Evolutionary conservation across 2,113 vertebrate genomes (phyloP).

Genomic region (Tylochromis polylepis): DNA sequence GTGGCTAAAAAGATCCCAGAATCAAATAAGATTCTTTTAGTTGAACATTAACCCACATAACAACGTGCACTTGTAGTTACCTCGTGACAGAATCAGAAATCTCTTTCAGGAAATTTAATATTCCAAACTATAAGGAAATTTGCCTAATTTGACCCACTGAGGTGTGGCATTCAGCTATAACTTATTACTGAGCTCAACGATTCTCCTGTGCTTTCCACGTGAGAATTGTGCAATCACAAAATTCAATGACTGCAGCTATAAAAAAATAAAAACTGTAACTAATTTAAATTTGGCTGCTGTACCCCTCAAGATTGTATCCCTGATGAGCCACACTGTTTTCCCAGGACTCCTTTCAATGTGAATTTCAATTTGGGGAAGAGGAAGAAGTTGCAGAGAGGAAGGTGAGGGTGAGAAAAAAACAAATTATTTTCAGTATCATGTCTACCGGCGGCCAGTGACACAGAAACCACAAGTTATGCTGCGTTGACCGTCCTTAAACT

Average conservation of each 20-base stretch:
- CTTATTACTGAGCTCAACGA: neutral
- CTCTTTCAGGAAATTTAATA: neutral
- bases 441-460: neutral
- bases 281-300: neutral
- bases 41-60: neutral
- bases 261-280: neutral
- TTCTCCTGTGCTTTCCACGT: neutral
- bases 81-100: neutral
- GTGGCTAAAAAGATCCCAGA: neutral
- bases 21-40: neutral
- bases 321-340: neutral
- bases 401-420: neutral
- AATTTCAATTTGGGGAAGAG: neutral
- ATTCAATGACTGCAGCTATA: neutral
- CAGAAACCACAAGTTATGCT: neutral
- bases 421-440: neutral
- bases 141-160: neutral
- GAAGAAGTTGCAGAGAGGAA: neutral
- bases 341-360: neutral
- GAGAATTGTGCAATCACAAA: neutral
- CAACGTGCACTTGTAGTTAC: neutral
- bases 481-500: neutral
- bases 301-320: neutral
- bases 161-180: neutral
- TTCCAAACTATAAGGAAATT: neutral